Evolutionary conservation across 1,140 invertebrate species (phyloP).

Genomic region (Lasioglossum albipes): DNA sequence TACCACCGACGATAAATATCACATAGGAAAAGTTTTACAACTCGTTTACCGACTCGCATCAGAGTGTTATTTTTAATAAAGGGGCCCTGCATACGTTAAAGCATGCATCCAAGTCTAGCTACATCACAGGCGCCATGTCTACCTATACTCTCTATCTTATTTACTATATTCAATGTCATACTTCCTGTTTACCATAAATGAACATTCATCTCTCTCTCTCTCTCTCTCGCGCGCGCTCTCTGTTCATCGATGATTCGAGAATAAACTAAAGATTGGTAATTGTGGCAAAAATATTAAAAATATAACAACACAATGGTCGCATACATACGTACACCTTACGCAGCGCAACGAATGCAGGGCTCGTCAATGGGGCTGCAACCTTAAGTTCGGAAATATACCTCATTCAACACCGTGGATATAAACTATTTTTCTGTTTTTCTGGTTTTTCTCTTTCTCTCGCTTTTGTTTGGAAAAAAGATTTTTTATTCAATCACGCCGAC

Average conservation of each 20-base stretch:
- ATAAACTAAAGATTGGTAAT: conserved; percentile 61
- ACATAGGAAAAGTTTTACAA: conserved; percentile 60
- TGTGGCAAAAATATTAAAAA: conserved; percentile 68
- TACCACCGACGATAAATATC: conserved; percentile 70
- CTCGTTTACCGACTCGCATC: conserved; percentile 52
- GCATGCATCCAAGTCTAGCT: conserved; percentile 72
- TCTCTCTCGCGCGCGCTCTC: background rate
- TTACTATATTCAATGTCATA: conserved; percentile 62
- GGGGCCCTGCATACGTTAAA: conserved; percentile 69
- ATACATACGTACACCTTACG: conserved; percentile 63
- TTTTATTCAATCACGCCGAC: conserved; percentile 34
- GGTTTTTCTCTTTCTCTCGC: too few species aligned
- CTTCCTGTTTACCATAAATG: conserved; percentile 61
- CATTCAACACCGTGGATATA: conserved; percentile 44
- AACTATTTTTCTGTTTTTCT: conserved; percentile 3
- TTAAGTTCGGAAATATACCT: conserved; percentile 68
- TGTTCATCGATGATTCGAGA: conserved; percentile 58
- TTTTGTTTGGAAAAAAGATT: background rate
- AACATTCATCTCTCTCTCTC: conserved; percentile 54
- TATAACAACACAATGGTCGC: conserved; percentile 68
- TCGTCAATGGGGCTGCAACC: conserved; percentile 59
- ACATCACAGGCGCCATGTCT: conserved; percentile 76
- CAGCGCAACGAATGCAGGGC: conserved; percentile 70
- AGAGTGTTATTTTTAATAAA: conserved; percentile 53
- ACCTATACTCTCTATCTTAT: conserved; percentile 75